Evolutionary conservation across 2,797 vertebrate genomes (phyloP), one percentile per base, ranked within the genome.

Genomic region (Sandelia bainsii): DNA sequence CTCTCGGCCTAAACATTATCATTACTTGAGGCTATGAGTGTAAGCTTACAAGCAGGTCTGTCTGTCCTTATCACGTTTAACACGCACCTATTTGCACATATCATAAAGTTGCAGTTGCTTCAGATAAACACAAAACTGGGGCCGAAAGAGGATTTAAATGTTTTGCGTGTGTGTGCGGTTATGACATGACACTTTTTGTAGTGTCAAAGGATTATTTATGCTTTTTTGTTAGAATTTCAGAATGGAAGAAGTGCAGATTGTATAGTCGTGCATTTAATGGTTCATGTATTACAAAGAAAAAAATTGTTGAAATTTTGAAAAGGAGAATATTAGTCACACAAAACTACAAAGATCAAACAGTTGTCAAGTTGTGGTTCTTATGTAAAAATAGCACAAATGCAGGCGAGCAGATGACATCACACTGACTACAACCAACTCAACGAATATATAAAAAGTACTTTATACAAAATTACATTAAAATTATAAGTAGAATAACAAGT

Each of bases 41-140:
- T 1, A 13, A 29, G 0, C 20, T 16, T 0, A 13, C 4, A 12
- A 39, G 53, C 49, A 59, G 60, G 0, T 45, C 0, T 19, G 25
- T n/a, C 16, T 37, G 23, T 6, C 58, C 56, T 69, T 71, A 75
- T 77, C 72, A 56, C 51, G 40, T 3, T 32, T 14, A 48, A 11
- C 57, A 34, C 34, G 19, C 40, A 48, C n/a, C 12, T 2, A 23
- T 50, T 48, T n/a, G 16, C 6, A 20, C 22, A 34, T 75, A 54
- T 68, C 13, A 42, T 16, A 7, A 27, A 22, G 19, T 1, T 39
- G 19, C 44, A 27, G 32, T 20, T 59, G 17, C 7, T 51, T 1
- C 7, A 52, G 13, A 22, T 3, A 58, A 7, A 39, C 22, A 14
- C 37, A 62, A 1, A 19, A 20, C 20, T 27, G 0, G 1, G 25